Evolutionary conservation across 1,140 invertebrate species (phyloP), one percentile per base, ranked within the genome.

Genomic region (silkworm (Bombyx mori)): DNA sequence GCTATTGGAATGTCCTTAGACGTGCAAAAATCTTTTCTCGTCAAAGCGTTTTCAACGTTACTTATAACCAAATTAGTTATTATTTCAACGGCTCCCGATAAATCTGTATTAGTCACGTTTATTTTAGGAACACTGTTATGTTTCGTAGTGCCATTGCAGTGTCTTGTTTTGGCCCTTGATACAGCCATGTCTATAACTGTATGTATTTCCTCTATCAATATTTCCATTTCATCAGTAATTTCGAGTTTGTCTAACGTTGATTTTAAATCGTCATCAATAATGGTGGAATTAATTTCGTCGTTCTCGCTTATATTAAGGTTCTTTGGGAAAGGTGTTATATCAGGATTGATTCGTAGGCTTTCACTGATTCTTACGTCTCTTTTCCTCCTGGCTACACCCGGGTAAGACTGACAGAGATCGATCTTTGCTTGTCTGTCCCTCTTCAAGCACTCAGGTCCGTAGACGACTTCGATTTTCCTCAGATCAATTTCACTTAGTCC

Each of bases 351-450:
- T 53, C 83, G 60, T 52, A 84, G 58, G 55, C 68, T 84, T 26
- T 52, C 67, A 12, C n/a, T 42, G 26, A 5, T n/a, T 62, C 48
- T 22, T 0, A 49, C 18, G 6, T 65, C 54, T 43, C 68, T 53
- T 54, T 82, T 86, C 22, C 56, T 68, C 45, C 79, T 67, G 6
- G 60, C 68, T 0, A 67, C 62, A 1, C 68, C 70, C 0, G 80
- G 79, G 44, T 81, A 85, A n/a, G 71, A 68, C 35, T 76, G 77
- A 57, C 83, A 86, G 0, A 79, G 54, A 8, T 82, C 77, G 6
- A 85, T 68, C 60, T 86, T 85, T 8, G 75, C 78, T 22, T 69
- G 63, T 0, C 83, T 62, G 43, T 86, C 83, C 42, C 83, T 60
- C 6, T 65, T 70, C 7, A 65, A 56, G 51, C 83, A 86, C 62